Conservation (phyloP, 2,888 invertebrate species). For the Campoplex capitator region DNA sequence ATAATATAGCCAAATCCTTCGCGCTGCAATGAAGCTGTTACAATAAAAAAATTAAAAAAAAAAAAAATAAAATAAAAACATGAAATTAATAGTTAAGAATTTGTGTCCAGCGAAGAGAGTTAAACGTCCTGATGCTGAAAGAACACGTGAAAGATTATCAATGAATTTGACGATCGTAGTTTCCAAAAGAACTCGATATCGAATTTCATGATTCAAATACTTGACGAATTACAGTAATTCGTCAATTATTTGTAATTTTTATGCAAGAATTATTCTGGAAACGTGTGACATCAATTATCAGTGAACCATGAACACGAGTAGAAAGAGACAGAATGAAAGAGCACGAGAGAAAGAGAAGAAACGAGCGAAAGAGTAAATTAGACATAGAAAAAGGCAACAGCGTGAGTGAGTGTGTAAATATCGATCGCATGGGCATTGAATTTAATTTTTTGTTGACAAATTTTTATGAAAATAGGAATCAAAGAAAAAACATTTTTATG, state of each 20-base stretch:
- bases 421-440: constrained; percentile 33
- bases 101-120: constrained; percentile 62
- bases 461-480: background rate
- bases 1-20: constrained; percentile 21
- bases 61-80: constrained; percentile 10
- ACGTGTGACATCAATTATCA: constrained; percentile 53
- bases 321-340: constrained; percentile 42
- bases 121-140: constrained; percentile 66
- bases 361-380: constrained; percentile 28
- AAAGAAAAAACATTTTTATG: background rate
- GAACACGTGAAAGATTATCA: constrained; percentile 46
- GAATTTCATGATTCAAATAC: background rate
- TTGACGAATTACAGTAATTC: too few species aligned
- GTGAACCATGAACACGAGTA: constrained; percentile 38
- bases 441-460: constrained; percentile 14
- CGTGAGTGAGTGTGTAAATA: constrained; percentile 52
- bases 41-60: constrained; percentile 6
- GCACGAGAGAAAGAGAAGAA: constrained; percentile 56
- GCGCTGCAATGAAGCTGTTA: constrained; percentile 56
- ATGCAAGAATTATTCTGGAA: constrained; percentile 37
- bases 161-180: constrained; percentile 20
- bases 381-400: constrained; percentile 59
- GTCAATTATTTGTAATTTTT: too few species aligned
- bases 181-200: constrained; percentile 10
- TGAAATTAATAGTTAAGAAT: constrained; percentile 34